Conservation (phyloP, 2,113 vertebrate species). For the Abramis brama region DNA sequence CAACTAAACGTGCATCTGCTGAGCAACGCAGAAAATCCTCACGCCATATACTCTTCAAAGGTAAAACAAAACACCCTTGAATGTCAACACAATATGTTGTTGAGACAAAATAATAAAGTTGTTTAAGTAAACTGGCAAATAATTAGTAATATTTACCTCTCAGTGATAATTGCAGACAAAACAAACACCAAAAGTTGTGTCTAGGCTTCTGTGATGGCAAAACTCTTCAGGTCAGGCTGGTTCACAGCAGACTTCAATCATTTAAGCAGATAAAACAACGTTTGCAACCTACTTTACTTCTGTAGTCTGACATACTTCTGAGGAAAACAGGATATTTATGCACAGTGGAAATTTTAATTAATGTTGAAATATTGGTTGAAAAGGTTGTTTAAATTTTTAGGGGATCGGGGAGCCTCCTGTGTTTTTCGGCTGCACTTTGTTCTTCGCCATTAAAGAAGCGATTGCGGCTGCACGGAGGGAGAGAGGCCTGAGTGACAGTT, state of each 20-base stretch:
- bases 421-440: conserved; percentile 76
- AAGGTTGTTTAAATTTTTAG: conserved; percentile 53
- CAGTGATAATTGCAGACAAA: neutral
- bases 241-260: neutral
- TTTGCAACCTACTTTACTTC: neutral
- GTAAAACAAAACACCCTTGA: conserved; percentile 56
- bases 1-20: conserved; percentile 74
- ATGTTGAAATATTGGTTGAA: neutral
- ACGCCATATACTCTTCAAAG: conserved; percentile 78
- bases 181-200: neutral
- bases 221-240: neutral
- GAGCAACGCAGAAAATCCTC: conserved; percentile 68
- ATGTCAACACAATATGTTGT: neutral
- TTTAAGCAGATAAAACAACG: neutral
- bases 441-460: conserved; percentile 76
- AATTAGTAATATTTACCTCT: neutral
- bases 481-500: conserved; percentile 61
- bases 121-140: neutral
- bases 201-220: neutral
- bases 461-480: conserved; percentile 66
- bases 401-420: conserved; percentile 72
- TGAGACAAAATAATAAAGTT: neutral
- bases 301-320: neutral
- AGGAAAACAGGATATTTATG: neutral
- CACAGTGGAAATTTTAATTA: neutral